These are phyloP conservation scores for Zonitis immaculata DNA, from an alignment of 2,888 invertebrate genomes.

Conservation along the genomic window DNA sequence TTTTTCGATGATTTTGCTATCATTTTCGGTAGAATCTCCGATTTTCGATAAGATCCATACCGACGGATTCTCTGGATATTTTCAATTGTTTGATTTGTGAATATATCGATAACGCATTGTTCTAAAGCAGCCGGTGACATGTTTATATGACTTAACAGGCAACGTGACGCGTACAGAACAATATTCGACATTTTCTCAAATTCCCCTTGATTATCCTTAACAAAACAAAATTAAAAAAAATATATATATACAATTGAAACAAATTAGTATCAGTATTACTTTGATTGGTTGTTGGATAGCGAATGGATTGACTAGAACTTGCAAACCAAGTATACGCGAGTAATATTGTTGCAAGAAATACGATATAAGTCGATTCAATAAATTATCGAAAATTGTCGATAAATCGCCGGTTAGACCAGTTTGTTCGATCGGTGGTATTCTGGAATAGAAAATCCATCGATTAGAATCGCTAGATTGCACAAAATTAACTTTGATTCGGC, in stretches of 20 bases:
- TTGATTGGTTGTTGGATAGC: slow-evolving; percentile 44
- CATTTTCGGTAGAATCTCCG: slow-evolving; percentile 38
- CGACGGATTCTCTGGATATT: slow-evolving; percentile 38
- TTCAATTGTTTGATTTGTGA: slow-evolving; percentile 43
- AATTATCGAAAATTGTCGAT: slow-evolving; percentile 51
- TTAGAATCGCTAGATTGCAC: too few relatives aligned
- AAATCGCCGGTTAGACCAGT: slow-evolving; percentile 54
- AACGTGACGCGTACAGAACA: slow-evolving; percentile 43
- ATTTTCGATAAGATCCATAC: slow-evolving; percentile 40
- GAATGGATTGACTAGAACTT: slow-evolving; percentile 77
- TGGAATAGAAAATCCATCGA: slow-evolving; percentile 40
- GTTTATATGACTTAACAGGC: slow-evolving; percentile 50
- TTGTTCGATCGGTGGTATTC: slow-evolving; percentile 65
- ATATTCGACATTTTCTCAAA: slow-evolving; percentile 43
- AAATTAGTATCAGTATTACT: slow-evolving; percentile 34
- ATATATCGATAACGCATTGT: slow-evolving; percentile 43
- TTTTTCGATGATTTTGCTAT: slow-evolving; percentile 38
- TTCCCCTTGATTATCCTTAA: slow-evolving; percentile 27
- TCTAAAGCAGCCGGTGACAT: slow-evolving; percentile 48
- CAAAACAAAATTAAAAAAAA: slow-evolving; percentile 1
- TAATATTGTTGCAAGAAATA: slow-evolving; percentile 77
- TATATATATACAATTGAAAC: not conserved
- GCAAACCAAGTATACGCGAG: slow-evolving; percentile 70
- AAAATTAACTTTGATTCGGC: too few relatives aligned
- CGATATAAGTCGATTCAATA: slow-evolving; percentile 62